A percentile compares a stretch with the other conserved stretches of the same genome.
phyloP scores from a whole-genome alignment of 2,113 vertebrate species.

The Typhlomys cinereus region DNA sequence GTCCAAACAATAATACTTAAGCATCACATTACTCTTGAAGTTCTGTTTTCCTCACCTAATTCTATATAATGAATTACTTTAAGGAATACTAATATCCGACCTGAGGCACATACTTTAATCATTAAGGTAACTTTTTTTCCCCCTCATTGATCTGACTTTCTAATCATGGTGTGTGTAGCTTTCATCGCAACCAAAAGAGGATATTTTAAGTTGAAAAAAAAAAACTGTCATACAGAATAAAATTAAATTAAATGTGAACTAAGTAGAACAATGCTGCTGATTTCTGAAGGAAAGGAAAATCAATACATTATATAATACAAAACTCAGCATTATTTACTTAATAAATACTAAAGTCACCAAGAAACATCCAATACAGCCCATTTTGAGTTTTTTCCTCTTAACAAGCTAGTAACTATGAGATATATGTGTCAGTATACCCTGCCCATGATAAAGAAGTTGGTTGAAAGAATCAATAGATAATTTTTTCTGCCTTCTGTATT shows the following conservation, averaged over 20 bases:
- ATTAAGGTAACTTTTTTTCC: conserved; percentile 34
- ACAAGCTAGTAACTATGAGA: not conserved
- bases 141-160: not conserved
- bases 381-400: not conserved
- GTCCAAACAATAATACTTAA: conserved; percentile 34
- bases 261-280: not conserved
- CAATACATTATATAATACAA: not conserved
- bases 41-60: not conserved
- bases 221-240: not conserved
- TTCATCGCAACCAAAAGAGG: conserved; percentile 1
- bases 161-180: not conserved
- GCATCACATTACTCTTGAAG: not conserved
- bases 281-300: conserved; percentile 3
- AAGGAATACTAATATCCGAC: not conserved
- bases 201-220: conserved; percentile 20
- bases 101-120: conserved; percentile 43
- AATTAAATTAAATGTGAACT: conserved; percentile 9
- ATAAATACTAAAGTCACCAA: not conserved
- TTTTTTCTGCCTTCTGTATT: conserved; percentile 57
- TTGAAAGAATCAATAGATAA: conserved; percentile 38
- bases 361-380: not conserved
- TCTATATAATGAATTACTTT: not conserved
- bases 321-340: not conserved
- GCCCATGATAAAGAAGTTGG: conserved; percentile 22
- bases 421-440: accelerated